phyloP scores from a whole-genome alignment of 2,888 invertebrate species.

The Drosophila paranaensis region DNA sequence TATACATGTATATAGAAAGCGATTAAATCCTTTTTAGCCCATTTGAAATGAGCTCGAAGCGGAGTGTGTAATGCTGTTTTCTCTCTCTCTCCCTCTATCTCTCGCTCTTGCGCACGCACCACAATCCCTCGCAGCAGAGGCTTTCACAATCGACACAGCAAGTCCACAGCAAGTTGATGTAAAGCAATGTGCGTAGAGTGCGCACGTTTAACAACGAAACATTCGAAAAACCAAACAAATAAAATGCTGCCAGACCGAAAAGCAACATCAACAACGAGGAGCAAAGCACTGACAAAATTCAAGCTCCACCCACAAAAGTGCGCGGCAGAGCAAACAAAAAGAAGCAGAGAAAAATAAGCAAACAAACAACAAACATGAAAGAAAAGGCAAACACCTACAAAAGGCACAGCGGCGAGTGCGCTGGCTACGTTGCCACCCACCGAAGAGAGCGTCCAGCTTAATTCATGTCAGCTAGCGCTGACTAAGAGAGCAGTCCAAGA shows the following conservation, averaged over 20 bases:
- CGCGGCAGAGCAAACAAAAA: constrained; percentile 16
- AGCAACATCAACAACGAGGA: constrained; percentile 7
- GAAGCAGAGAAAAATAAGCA: constrained; percentile 1
- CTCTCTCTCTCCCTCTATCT: background rate
- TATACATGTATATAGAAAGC: background rate
- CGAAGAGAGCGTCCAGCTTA: constrained; percentile 38
- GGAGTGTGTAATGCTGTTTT: background rate
- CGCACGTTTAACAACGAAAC: constrained; percentile 44
- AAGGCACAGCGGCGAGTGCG: constrained; percentile 14
- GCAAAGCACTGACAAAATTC: constrained; percentile 8
- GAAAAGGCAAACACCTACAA: constrained; percentile 23
- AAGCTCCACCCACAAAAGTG: constrained; percentile 63
- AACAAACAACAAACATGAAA: constrained; percentile 2
- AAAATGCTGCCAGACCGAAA: constrained; percentile 33
- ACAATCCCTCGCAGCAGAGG: constrained; percentile 9
- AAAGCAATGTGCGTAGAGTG: constrained; percentile 19
- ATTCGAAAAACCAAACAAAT: constrained; percentile 22
- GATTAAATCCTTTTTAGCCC: background rate
- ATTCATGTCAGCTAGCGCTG: constrained; percentile 12
- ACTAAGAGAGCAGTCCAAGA: constrained; percentile 22
- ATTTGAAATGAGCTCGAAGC: background rate
- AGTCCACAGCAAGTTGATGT: constrained; percentile 31
- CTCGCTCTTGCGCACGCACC: background rate
- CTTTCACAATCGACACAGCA: constrained; percentile 21
- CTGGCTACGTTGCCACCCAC: constrained; percentile 57